These are phyloP conservation scores for Elgaria multicarinata DNA, from an alignment of 2,113 vertebrate species.

Conservation along the genomic window DNA sequence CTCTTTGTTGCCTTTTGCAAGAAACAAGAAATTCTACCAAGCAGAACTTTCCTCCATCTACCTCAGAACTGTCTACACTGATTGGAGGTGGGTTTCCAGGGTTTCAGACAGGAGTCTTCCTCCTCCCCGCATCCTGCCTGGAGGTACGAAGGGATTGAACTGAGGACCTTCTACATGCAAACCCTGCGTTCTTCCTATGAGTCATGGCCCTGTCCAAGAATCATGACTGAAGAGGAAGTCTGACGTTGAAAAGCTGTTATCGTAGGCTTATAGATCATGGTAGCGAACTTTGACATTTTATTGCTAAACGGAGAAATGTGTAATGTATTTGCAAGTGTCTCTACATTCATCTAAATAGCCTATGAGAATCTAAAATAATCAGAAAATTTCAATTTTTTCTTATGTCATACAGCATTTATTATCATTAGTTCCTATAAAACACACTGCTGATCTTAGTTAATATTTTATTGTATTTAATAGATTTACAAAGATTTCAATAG, in stretches of 20 bases:
- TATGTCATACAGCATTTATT: not conserved
- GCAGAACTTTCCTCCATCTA: not conserved
- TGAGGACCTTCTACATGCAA: too few relatives aligned
- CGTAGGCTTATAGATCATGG: not conserved
- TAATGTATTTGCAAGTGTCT: not conserved
- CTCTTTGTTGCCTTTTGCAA: not conserved
- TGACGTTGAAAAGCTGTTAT: not conserved
- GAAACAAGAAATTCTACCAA: not conserved
- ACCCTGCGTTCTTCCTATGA: too few relatives aligned
- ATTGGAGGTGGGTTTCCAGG: too few relatives aligned
- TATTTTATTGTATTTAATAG: not conserved
- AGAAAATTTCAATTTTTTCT: not conserved
- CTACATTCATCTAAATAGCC: not conserved
- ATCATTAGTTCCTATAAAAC: not conserved
- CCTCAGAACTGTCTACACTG: not conserved
- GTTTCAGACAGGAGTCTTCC: not conserved
- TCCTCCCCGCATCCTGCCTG: not conserved
- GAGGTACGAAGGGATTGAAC: not conserved
- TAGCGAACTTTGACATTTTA: not conserved
- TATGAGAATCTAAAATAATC: not conserved
- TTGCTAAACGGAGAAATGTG: not conserved
- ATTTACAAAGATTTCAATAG: not conserved
- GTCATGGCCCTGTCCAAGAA: not conserved
- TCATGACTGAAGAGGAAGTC: not conserved
- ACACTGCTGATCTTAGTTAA: not conserved